Conservation (phyloP, 1,140 invertebrate genomes). For the Oncopeltus fasciatus region DNA sequence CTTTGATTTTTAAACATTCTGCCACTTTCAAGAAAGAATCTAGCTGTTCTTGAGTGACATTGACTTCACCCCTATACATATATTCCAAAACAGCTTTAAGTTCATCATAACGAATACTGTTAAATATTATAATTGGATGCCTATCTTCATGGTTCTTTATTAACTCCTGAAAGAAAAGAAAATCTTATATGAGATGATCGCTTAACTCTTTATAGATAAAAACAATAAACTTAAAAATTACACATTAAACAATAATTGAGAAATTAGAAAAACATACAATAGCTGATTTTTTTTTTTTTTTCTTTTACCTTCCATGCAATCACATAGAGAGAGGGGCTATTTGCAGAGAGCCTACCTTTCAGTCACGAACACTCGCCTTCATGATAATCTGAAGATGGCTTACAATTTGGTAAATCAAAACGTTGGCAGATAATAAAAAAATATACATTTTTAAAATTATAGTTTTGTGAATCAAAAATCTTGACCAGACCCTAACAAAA, state of each 20-base stretch:
- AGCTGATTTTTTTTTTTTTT: too few relatives aligned
- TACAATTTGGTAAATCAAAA: too few relatives aligned
- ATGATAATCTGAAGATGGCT: too few relatives aligned
- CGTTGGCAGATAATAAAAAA: too few relatives aligned
- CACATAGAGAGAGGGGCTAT: too few relatives aligned
- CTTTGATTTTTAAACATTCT: slow-evolving; percentile 81
- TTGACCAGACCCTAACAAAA: too few relatives aligned
- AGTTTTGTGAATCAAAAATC: too few relatives aligned
- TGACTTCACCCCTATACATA: slow-evolving; percentile 90
- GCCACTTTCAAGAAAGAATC: slow-evolving; percentile 78
- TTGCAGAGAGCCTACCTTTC: too few relatives aligned
- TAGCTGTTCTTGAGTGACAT: slow-evolving; percentile 81
- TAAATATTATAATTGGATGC: slow-evolving; percentile 79
- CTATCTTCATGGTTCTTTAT: slow-evolving; percentile 75
- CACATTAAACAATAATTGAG: not conserved
- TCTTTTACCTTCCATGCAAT: too few relatives aligned
- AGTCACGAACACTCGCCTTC: too few relatives aligned
- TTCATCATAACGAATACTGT: slow-evolving; percentile 82
- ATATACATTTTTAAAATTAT: too few relatives aligned
- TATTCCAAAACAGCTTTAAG: slow-evolving; percentile 85
- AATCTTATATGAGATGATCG: not conserved
- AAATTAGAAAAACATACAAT: not conserved
- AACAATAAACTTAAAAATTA: not conserved
- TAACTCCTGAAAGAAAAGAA: slow-evolving; percentile 46
- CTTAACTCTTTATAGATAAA: too few relatives aligned